A percentile compares a stretch with the other conserved stretches of the same genome.
phyloP scores from a whole-genome alignment of 2,797 vertebrate genomes.

The Pipistrellus kuhlii region DNA sequence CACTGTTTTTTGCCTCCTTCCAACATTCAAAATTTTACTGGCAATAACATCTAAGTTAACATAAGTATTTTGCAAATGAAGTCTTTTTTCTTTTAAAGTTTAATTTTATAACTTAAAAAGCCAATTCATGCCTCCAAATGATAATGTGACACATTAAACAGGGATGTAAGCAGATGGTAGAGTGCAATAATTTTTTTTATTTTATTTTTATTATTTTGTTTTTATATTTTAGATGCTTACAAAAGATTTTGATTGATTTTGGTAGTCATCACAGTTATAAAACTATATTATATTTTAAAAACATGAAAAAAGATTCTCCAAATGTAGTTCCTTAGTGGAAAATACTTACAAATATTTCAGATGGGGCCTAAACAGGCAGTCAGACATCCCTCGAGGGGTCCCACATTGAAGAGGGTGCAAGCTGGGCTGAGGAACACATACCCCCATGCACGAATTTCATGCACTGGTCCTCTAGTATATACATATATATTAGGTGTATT shows the following conservation, averaged over 20 bases:
- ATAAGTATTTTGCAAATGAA: slow-evolving; percentile 43
- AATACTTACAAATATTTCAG: neutral
- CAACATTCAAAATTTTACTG: neutral
- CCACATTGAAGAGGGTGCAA: no score
- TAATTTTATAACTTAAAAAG: slow-evolving; percentile 71
- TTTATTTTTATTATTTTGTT: slow-evolving; percentile 68
- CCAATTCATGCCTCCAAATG: slow-evolving; percentile 39
- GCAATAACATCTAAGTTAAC: neutral
- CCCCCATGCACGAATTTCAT: no score
- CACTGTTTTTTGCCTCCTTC: neutral
- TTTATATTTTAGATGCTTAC: slow-evolving; percentile 70
- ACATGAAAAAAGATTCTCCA: slow-evolving; percentile 28
- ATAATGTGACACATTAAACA: slow-evolving; percentile 70
- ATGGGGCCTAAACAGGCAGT: no score
- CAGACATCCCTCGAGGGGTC: no score
- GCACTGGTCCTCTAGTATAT: no score
- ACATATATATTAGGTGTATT: neutral
- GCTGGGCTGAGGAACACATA: no score
- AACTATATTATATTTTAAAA: slow-evolving; percentile 25
- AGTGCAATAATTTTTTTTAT: slow-evolving; percentile 58
- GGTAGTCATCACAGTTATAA: slow-evolving; percentile 63
- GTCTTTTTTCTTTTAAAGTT: slow-evolving; percentile 54
- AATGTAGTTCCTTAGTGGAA: neutral
- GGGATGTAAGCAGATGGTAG: slow-evolving; percentile 63
- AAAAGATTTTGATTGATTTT: slow-evolving; percentile 64